These are phyloP conservation scores for Otus sunia DNA, from an alignment of 2,113 vertebrate genomes.

Conservation along the genomic window DNA sequence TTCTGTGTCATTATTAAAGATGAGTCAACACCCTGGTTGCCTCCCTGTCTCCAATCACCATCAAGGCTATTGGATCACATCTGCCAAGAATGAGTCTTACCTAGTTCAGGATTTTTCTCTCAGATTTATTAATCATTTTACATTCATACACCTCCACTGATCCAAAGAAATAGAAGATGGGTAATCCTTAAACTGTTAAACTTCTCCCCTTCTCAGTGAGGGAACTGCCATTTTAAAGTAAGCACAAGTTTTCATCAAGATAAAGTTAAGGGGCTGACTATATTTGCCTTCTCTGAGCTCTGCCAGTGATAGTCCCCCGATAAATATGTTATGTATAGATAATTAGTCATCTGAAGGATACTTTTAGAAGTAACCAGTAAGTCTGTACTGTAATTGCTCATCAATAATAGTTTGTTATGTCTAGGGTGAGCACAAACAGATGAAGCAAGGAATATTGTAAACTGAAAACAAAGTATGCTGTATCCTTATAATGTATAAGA, in stretches of 20 bases:
- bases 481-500: not conserved
- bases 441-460: not conserved
- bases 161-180: not conserved
- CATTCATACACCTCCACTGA: not conserved
- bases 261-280: not conserved
- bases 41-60: not conserved
- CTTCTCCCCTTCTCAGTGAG: not conserved
- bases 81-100: not conserved
- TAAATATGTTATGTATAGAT: constrained; percentile 12
- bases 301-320: not conserved
- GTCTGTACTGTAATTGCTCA: not conserved
- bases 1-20: not conserved
- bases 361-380: not conserved
- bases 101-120: not conserved
- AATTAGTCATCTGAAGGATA: not conserved
- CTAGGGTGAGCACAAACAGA: not conserved
- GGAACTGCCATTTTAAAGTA: not conserved
- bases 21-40: not conserved
- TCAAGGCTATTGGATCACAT: not conserved
- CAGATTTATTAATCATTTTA: not conserved
- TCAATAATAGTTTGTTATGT: not conserved
- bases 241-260: not conserved
- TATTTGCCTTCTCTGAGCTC: not conserved
- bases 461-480: not conserved
- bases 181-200: not conserved